Evolutionary conservation across 2,888 invertebrate genomes (phyloP).

Genomic region (Frankliniella fusca): DNA sequence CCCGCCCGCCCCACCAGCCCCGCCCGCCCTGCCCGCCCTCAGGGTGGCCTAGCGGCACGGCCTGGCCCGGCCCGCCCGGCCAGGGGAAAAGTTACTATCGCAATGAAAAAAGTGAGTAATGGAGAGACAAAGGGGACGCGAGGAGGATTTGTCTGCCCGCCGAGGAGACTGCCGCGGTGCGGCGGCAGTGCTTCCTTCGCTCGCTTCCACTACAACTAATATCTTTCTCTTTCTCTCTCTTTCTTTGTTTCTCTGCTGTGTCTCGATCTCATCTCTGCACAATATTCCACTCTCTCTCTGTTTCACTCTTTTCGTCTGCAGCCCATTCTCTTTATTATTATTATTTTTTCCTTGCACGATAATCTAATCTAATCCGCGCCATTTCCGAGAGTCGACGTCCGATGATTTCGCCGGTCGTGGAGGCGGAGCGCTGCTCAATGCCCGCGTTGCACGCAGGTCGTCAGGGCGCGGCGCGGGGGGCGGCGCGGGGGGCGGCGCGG

Average conservation of each 20-base stretch:
- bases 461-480: background rate
- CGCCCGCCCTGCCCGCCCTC: background rate
- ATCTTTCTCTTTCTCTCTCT: too few relatives aligned
- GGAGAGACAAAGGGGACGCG: slow-evolving; percentile 9
- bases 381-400: slow-evolving; percentile 11
- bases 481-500: too few relatives aligned
- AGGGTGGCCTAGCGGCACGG: background rate
- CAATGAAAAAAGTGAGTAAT: slow-evolving; percentile 26
- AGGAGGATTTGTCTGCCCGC: slow-evolving; percentile 16
- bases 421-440: too few relatives aligned
- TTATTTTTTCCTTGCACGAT: background rate
- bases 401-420: background rate
- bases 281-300: background rate
- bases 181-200: too few relatives aligned
- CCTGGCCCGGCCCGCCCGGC: background rate
- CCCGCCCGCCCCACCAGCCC: too few relatives aligned
- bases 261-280: too few relatives aligned
- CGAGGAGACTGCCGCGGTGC: background rate
- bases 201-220: too few relatives aligned
- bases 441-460: background rate
- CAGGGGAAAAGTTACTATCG: background rate
- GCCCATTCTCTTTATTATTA: background rate
- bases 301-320: background rate
- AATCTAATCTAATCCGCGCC: slow-evolving; percentile 24
- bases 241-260: too few relatives aligned